Evolutionary conservation across 2,888 invertebrate species (phyloP).

Genomic region (Hyppa rectilinea): DNA sequence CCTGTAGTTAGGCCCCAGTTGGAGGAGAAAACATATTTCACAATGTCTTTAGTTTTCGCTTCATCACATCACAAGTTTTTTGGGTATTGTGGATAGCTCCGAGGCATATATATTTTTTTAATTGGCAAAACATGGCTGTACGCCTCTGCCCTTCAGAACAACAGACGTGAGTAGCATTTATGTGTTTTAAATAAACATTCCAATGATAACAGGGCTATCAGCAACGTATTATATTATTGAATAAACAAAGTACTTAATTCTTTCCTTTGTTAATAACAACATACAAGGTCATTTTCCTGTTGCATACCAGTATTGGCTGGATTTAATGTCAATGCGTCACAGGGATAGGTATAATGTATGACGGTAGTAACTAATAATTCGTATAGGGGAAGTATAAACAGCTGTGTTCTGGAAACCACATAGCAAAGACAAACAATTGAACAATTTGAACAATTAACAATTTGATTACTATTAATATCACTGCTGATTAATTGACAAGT

Average conservation of each 20-base stretch:
- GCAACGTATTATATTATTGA: constrained; percentile 40
- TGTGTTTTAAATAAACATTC: constrained; percentile 50
- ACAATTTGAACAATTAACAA: no score
- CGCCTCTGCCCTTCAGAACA: constrained; percentile 15
- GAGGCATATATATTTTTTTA: not conserved
- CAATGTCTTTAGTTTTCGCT: not conserved
- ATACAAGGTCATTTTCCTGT: constrained; percentile 53
- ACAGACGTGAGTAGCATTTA: constrained; percentile 22
- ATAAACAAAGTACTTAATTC: constrained; percentile 60
- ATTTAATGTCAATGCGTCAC: constrained; percentile 1
- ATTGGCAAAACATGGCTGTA: not conserved
- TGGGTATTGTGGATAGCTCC: not conserved
- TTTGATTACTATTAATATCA: not conserved
- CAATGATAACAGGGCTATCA: constrained; percentile 55
- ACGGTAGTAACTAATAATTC: not conserved
- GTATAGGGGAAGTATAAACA: not conserved
- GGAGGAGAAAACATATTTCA: not conserved
- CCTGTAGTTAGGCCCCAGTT: not conserved
- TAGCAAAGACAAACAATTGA: no score
- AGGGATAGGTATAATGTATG: not conserved
- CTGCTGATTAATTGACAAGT: not conserved
- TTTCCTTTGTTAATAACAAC: constrained; percentile 46
- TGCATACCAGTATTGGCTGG: constrained; percentile 10
- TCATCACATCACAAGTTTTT: not conserved
- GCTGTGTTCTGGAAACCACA: constrained; percentile 11